Percentiles rank a stretch among this genome's conserved stretches.
phyloP scores from a whole-genome alignment of 2,113 vertebrate species.

The Microcebus ravelobensis region DNA sequence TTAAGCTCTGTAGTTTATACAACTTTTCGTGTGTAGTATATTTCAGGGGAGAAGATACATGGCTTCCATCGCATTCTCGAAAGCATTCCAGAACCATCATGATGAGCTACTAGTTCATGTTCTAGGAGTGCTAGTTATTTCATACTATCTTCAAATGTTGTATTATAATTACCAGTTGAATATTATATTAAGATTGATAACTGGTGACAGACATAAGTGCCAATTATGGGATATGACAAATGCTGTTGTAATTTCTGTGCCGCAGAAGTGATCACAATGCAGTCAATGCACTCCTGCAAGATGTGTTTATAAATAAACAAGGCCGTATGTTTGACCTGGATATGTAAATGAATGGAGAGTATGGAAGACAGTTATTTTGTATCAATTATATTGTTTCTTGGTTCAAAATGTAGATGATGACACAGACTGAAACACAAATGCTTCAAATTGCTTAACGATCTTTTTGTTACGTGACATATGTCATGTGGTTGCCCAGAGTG shows the following conservation, averaged over 20 bases:
- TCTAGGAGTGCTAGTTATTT: background rate
- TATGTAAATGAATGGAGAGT: background rate
- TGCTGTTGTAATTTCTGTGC: background rate
- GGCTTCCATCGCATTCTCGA: background rate
- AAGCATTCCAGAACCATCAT: background rate
- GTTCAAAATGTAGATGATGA: conserved; percentile 47
- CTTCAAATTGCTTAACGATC: conserved; percentile 41
- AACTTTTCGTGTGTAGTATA: background rate
- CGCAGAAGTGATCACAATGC: background rate
- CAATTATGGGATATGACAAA: background rate
- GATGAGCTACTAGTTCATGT: background rate
- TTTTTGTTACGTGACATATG: conserved; percentile 39
- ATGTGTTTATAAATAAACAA: background rate
- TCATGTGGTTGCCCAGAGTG: background rate
- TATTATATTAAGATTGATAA: background rate
- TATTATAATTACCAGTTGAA: background rate
- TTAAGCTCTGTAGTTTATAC: background rate
- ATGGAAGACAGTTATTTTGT: background rate
- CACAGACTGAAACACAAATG: conserved; percentile 42
- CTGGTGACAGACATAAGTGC: background rate
- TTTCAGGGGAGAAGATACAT: background rate
- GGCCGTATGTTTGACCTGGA: background rate
- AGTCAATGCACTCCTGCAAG: background rate
- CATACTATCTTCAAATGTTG: background rate
- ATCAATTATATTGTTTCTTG: conserved; percentile 40